Base-by-base conservation (phyloP, 1,140 invertebrate genomes). In the Sweltsa coloradensis region DNA sequence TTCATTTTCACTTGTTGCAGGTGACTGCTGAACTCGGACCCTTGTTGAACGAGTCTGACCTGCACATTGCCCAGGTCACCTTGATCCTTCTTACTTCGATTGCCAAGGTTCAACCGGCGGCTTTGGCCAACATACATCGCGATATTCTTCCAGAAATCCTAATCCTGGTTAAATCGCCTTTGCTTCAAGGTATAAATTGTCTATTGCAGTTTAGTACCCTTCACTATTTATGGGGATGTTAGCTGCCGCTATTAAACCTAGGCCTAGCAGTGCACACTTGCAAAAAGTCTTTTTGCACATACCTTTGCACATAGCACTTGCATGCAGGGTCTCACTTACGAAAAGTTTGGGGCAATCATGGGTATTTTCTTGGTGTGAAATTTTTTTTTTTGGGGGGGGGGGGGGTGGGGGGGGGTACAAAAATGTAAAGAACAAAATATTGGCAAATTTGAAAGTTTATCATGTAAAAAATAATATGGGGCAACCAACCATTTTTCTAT, bases 61-160 rank as follows among this genome's bases (percentile, higher is more conserved):
- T 99, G 26, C 92, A 97, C 67, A 92, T 97, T 56, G 92, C 94
- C 29, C 92, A 97, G 67, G 78, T 92, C 55, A 85, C 83, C 27
- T 72, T 91, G 36, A 77, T 78, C 22, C 66, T 90, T 29, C 69
- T 89, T 21, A 85, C 81, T 26, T 79, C 80, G n/a, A 79, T 88
- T 37, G 81, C 83, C 42, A 68, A 76, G 53, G 61, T 78, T 41
- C 77, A 83, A 61, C 76, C 81, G n/a, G 62, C 69, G 47, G 78
- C 83, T 11, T 64, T 89, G 14, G 78, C 76, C 5, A 71, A 70
- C 29, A 74, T 83, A 16, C 74, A 78, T 41, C 73, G 72, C 13
- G 67, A 69, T 29, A 84, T 88, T 55, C 72, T 96, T 55, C 87
- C 88, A 14, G 84, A 93, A 67, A 83, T 96, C 41, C 70, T 97